Evolutionary conservation across 2,797 vertebrate species (phyloP).

Genomic region (Leptodactylus fallax): DNA sequence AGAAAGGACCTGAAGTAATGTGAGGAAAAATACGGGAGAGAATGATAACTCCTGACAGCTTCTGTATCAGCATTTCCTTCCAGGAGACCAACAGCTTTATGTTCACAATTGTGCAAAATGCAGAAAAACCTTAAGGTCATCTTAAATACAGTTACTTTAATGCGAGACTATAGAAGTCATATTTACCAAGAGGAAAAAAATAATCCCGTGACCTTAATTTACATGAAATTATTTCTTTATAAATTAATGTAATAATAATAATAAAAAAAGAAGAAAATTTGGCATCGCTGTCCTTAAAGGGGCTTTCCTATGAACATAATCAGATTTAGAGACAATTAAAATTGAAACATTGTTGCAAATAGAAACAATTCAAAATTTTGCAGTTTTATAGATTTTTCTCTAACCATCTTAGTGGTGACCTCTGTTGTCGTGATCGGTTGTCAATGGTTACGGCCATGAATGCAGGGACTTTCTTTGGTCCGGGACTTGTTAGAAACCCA

Average conservation of each 20-base stretch:
- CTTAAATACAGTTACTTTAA: conserved; percentile 44
- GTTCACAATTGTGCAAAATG: conserved; percentile 56
- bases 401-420: too few species aligned
- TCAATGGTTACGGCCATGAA: too few species aligned
- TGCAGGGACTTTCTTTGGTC: too few species aligned
- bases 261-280: background rate
- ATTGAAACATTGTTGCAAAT: too few species aligned
- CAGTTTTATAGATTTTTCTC: too few species aligned
- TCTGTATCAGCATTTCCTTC: conserved; percentile 79
- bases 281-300: too few species aligned
- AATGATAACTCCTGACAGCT: conserved; percentile 81
- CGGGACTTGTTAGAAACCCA: too few species aligned
- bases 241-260: background rate
- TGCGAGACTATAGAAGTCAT: background rate
- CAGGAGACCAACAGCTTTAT: conserved; percentile 68
- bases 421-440: too few species aligned
- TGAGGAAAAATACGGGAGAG: conserved; percentile 72
- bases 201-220: conserved; percentile 19
- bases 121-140: conserved; percentile 56
- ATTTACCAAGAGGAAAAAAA: background rate
- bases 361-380: too few species aligned
- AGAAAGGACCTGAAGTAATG: conserved; percentile 77
- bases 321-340: too few species aligned
- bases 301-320: too few species aligned
- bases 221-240: background rate